A percentile compares a stretch with the other conserved stretches of the same genome.
phyloP scores from a whole-genome alignment of 2,797 vertebrate genomes.

The Ispidina lecontei region DNA sequence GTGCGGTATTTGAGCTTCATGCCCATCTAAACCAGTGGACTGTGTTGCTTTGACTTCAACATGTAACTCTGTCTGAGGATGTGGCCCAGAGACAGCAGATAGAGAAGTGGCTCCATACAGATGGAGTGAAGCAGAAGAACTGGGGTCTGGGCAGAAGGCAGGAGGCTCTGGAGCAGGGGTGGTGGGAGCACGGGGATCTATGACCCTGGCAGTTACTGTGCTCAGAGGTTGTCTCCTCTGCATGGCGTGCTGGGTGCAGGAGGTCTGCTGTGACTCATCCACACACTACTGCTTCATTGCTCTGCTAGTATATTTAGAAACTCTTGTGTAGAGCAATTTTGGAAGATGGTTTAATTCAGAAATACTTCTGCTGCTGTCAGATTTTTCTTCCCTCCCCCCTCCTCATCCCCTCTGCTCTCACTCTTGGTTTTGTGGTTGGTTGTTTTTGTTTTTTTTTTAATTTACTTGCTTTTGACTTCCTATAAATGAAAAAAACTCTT shows the following conservation, averaged over 20 bases:
- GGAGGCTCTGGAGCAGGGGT: background rate
- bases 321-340: slow-evolving; percentile 63
- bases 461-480: background rate
- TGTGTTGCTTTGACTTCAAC: background rate
- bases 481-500: background rate
- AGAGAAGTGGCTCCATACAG: background rate
- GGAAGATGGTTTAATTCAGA: slow-evolving; percentile 65
- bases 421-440: background rate
- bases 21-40: background rate
- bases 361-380: slow-evolving; percentile 69
- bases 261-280: slow-evolving; percentile 60
- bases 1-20: background rate
- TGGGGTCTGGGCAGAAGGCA: background rate
- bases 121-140: background rate
- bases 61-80: fast-evolving
- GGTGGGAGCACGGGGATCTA: background rate
- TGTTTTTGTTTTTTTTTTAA: background rate
- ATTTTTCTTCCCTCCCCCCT: slow-evolving; percentile 24
- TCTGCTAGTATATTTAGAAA: slow-evolving; percentile 63
- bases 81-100: background rate
- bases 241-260: background rate
- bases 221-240: background rate
- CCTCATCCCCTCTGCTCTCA: background rate
- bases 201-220: background rate
- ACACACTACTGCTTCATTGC: slow-evolving; percentile 18